These are phyloP conservation scores for Amblyjoppa fuscipennis DNA, from an alignment of 2,888 invertebrate species.

Conservation along the genomic window DNA sequence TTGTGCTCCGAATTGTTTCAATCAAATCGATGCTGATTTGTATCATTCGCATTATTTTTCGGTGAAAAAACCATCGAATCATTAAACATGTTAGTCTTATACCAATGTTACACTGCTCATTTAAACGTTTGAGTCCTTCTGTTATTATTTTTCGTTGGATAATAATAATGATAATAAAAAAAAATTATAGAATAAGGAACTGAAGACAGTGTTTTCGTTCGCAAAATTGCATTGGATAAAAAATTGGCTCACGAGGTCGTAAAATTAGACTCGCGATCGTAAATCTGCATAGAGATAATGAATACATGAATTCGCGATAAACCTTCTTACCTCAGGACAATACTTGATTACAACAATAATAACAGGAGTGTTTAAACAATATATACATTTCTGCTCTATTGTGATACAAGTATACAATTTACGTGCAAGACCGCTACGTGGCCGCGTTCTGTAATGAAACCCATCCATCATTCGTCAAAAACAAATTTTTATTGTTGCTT, in stretches of 20 bases:
- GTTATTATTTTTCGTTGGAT: too few species aligned
- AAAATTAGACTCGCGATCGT: not conserved
- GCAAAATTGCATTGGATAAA: not conserved
- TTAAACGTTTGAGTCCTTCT: not conserved
- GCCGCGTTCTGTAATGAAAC: conserved; percentile 40
- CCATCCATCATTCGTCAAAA: conserved; percentile 48
- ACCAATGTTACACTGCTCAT: too few species aligned
- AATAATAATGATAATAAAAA: too few species aligned
- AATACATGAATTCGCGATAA: conserved; percentile 33
- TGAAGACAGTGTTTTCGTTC: not conserved
- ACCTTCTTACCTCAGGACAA: not conserved
- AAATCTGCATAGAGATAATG: conserved; percentile 2
- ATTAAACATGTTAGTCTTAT: too few species aligned
- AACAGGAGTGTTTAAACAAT: too few species aligned
- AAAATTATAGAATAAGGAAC: not conserved
- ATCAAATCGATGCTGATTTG: too few species aligned
- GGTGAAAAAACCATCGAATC: too few species aligned
- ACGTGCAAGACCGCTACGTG: conserved; percentile 4
- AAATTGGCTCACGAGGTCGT: not conserved
- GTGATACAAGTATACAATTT: conserved; percentile 18
- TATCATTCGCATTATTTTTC: too few species aligned
- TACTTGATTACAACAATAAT: not conserved
- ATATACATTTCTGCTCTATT: not conserved
- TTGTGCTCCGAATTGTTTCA: too few species aligned
- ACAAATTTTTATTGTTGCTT: conserved; percentile 6